Percentiles rank a stretch among this genome's conserved stretches.
Conservation (phyloP, 1,140 invertebrate genomes). For the Atta cephalotes region DNA sequence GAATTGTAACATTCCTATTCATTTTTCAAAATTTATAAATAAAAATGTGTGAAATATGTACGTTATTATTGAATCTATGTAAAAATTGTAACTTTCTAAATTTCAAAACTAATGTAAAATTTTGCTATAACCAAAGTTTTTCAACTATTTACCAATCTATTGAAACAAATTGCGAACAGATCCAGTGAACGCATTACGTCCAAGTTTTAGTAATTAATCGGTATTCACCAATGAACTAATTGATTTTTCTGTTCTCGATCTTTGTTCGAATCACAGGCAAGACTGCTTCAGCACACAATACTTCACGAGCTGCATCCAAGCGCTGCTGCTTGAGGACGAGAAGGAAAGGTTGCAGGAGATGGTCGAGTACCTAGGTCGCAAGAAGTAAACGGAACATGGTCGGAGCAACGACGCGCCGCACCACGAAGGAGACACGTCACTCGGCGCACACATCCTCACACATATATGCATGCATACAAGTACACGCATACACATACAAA, state of each 20-base stretch:
- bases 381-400: constrained; percentile 80
- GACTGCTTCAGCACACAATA: constrained; percentile 88
- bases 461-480: not conserved
- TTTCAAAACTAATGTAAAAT: not conserved
- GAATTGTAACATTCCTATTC: not conserved
- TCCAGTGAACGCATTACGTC: constrained; percentile 1
- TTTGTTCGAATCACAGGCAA: constrained; percentile 83
- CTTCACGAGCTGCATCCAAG: constrained; percentile 89
- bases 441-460: not conserved
- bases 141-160: not conserved
- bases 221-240: not conserved
- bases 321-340: constrained; percentile 88
- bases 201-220: not conserved
- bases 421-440: constrained; percentile 48
- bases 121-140: not conserved
- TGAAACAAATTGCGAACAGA: not conserved
- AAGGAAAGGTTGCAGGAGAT: constrained; percentile 88
- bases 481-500: too few relatives aligned
- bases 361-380: constrained; percentile 88
- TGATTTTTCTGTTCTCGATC: constrained; percentile 11
- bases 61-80: not conserved
- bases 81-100: not conserved
- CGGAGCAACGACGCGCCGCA: constrained; percentile 58
- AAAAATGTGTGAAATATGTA: not conserved
- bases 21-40: constrained; percentile 2